These are phyloP conservation scores for Galeruca laticollis DNA, from an alignment of 2,888 invertebrate species.

Conservation along the genomic window DNA sequence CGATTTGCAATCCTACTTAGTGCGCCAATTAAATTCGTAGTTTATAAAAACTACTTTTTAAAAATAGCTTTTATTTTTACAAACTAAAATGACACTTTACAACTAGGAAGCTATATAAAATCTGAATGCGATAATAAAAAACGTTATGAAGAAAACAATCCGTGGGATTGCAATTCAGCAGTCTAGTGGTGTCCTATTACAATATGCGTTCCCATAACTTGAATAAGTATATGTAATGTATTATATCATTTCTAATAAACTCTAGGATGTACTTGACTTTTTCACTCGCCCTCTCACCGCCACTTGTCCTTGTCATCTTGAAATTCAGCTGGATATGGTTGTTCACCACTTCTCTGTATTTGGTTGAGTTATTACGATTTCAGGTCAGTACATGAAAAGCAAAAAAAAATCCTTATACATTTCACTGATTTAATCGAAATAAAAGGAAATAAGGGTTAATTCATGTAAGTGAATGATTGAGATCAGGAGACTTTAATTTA, in stretches of 20 bases:
- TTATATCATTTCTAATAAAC: not conserved
- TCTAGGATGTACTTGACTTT: not conserved
- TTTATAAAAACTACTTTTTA: no score
- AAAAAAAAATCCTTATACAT: not conserved
- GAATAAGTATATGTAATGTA: not conserved
- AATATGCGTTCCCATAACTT: no score
- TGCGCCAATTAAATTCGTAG: no score
- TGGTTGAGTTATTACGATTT: slow-evolving; percentile 1
- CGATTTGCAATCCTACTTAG: no score
- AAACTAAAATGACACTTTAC: no score
- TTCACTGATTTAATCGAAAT: not conserved
- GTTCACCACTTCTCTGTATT: slow-evolving; percentile 2
- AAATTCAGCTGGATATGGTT: slow-evolving; percentile 7
- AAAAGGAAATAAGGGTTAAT: not conserved
- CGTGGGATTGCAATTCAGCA: no score
- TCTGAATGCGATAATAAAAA: no score
- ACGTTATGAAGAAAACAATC: no score
- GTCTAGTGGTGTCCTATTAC: no score
- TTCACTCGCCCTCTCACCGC: not conserved
- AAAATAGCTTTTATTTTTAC: no score
- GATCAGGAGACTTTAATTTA: not conserved
- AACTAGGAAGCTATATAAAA: no score
- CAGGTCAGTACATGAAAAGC: not conserved
- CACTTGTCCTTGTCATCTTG: slow-evolving; percentile 16
- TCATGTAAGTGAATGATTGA: not conserved